Evolutionary conservation across 2,797 vertebrate genomes (phyloP).

Genomic region (Schizopygopsis malacanthus): DNA sequence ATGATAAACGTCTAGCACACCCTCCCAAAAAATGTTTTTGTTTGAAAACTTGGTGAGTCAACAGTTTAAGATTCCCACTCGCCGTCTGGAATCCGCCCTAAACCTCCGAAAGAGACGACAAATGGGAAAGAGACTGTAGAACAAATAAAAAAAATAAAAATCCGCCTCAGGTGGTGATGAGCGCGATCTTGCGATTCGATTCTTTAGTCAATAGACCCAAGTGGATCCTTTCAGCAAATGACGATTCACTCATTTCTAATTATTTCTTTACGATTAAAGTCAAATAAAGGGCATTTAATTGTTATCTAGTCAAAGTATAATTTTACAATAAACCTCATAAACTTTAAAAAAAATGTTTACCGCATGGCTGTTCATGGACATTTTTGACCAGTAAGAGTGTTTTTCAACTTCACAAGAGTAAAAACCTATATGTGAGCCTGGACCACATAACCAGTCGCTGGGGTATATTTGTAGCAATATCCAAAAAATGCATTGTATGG

Average conservation of each 20-base stretch:
- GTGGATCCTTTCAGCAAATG: not conserved
- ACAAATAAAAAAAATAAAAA: not conserved
- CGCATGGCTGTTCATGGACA: not conserved
- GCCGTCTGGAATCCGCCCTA: not conserved
- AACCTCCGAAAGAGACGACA: constrained; percentile 5
- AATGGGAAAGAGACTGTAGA: not conserved
- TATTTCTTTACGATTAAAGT: not conserved
- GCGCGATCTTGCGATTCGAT: not conserved
- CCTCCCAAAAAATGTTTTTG: constrained; percentile 39
- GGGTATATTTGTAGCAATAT: too few species aligned
- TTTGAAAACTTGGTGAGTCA: constrained; percentile 51
- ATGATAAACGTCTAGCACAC: constrained; percentile 23
- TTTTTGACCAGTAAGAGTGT: not conserved
- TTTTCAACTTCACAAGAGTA: not conserved
- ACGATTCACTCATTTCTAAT: not conserved
- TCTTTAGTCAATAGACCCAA: not conserved
- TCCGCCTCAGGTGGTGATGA: not conserved
- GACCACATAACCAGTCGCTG: too few species aligned
- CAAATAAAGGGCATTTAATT: not conserved
- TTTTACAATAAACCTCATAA: not conserved
- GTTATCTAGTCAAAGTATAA: not conserved
- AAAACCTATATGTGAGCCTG: not conserved
- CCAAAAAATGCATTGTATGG: too few species aligned
- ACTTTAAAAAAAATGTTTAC: not conserved
- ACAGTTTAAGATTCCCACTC: constrained; percentile 16